Evolutionary conservation across 1,140 invertebrate species (phyloP).

Genomic region (Akabosia matsudoensis): DNA sequence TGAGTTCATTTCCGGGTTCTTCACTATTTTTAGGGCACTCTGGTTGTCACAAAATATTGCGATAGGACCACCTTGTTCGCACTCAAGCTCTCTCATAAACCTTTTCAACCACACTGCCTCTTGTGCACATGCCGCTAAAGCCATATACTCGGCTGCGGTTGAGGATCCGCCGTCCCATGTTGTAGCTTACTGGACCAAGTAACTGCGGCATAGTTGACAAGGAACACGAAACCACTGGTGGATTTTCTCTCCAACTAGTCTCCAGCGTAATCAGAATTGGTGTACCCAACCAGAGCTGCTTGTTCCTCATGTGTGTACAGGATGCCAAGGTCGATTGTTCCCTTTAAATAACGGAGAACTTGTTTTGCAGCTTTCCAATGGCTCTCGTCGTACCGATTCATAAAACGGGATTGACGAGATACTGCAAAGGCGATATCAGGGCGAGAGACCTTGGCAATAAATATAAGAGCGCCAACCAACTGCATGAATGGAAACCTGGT

Average conservation of each 20-base stretch:
- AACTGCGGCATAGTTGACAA: conserved; percentile 46
- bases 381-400: conserved; percentile 47
- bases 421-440: conserved; percentile 55
- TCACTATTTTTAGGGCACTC: conserved; percentile 34
- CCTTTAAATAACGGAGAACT: conserved; percentile 55
- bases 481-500: conserved; percentile 47
- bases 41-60: conserved; percentile 37
- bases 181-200: conserved; percentile 46
- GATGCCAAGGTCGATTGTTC: conserved; percentile 49
- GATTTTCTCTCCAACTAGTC: conserved; percentile 32
- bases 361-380: conserved; percentile 54
- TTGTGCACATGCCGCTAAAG: conserved; percentile 35
- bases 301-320: conserved; percentile 21
- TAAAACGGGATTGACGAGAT: conserved; percentile 53
- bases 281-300: background rate
- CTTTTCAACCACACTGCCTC: no score
- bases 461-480: conserved; percentile 52
- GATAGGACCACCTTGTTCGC: conserved; percentile 8
- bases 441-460: conserved; percentile 51
- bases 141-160: conserved; percentile 49
- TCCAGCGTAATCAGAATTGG: conserved; percentile 23
- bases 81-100: conserved; percentile 38
- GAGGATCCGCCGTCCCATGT: conserved; percentile 48
- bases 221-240: conserved; percentile 40
- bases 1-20: conserved; percentile 47